Conservation (phyloP, 2,113 vertebrate species). For the Tupaia tana region DNA sequence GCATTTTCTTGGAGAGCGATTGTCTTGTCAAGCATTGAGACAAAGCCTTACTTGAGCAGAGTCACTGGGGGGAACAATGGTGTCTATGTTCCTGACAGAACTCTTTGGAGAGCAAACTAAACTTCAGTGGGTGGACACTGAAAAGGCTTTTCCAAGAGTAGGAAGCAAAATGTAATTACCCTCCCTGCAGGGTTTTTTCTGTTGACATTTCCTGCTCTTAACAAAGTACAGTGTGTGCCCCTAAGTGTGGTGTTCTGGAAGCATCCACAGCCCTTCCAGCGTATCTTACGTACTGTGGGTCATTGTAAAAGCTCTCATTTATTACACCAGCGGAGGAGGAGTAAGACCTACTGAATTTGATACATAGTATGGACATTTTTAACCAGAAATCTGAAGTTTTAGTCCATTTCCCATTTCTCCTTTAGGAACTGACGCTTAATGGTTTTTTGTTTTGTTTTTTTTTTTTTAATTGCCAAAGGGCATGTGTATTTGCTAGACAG, state of each 20-base stretch:
- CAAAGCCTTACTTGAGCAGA: constrained; percentile 63
- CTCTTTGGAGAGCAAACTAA: constrained; percentile 58
- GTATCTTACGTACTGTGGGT: background rate
- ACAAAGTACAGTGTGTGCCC: background rate
- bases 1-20: constrained; percentile 44
- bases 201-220: constrained; percentile 41
- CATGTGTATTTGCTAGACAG: too few relatives aligned
- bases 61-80: constrained; percentile 43
- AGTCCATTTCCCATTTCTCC: background rate
- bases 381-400: background rate
- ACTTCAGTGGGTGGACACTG: constrained; percentile 69
- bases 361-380: fast-evolving
- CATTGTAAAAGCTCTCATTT: background rate
- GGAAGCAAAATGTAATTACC: constrained; percentile 57
- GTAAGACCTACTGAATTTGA: background rate
- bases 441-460: background rate
- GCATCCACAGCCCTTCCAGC: background rate
- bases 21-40: background rate
- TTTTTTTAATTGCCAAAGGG: too few relatives aligned
- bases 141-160: constrained; percentile 65
- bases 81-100: constrained; percentile 59
- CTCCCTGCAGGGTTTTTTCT: background rate
- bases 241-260: background rate
- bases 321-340: too few relatives aligned
- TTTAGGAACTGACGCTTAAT: background rate